Conservation (phyloP, 2,888 invertebrate species). For the Megamerina dolium region DNA sequence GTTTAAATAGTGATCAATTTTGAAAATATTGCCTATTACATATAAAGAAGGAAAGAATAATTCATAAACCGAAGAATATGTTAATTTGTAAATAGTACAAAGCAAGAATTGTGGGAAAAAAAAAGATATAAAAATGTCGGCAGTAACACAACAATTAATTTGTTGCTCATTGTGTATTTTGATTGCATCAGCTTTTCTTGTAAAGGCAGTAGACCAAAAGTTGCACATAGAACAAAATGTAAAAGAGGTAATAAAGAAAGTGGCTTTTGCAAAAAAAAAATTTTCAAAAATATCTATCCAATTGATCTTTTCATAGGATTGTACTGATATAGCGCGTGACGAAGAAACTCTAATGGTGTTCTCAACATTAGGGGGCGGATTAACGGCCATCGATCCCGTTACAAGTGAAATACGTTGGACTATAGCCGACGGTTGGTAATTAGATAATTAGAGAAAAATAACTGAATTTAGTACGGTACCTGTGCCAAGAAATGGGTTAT, state of each 20-base stretch:
- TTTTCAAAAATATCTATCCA: background rate
- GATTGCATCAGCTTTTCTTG: constrained; percentile 26
- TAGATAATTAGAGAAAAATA: background rate
- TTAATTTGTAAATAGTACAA: no score
- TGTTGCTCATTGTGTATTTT: constrained; percentile 19
- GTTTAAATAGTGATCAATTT: no score
- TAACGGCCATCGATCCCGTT: constrained; percentile 81
- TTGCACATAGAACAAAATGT: background rate
- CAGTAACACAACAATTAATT: background rate
- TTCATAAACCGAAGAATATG: no score
- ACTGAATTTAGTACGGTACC: no score
- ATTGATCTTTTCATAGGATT: constrained; percentile 45
- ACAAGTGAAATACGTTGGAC: constrained; percentile 86
- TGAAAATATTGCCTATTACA: no score
- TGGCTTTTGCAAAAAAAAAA: background rate
- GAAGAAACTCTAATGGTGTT: constrained; percentile 75
- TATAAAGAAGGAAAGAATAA: no score
- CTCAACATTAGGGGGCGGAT: constrained; percentile 88
- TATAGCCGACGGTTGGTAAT: constrained; percentile 73
- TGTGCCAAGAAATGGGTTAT: no score
- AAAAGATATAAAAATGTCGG: background rate
- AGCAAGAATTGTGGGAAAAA: no score
- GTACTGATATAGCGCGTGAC: constrained; percentile 62
- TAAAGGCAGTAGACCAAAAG: no score
- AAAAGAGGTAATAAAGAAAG: background rate